Evolutionary conservation across 1,140 invertebrate species (phyloP).

Genomic region (Bombus huntii): DNA sequence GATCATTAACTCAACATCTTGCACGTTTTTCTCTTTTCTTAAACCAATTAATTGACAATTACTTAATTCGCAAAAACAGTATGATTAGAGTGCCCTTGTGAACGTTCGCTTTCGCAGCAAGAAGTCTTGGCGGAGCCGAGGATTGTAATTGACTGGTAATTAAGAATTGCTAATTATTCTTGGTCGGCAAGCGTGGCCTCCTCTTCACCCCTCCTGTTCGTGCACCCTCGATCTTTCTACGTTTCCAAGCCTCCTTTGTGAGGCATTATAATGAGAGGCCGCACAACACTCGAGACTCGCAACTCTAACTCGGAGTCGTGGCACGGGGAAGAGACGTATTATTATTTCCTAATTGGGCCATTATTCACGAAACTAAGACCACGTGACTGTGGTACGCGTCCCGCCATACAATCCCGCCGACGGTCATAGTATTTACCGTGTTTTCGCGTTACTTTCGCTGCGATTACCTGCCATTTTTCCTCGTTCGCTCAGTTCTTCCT

Average conservation of each 20-base stretch:
- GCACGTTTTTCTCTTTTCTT: neutral
- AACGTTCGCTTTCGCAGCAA: neutral
- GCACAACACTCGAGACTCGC: slow-evolving; percentile 56
- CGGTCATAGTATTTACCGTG: slow-evolving; percentile 19
- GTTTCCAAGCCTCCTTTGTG: slow-evolving; percentile 52
- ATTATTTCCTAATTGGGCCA: slow-evolving; percentile 75
- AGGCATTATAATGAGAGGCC: slow-evolving; percentile 69
- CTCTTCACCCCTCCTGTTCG: neutral
- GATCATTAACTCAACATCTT: neutral
- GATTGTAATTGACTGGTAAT: slow-evolving; percentile 54
- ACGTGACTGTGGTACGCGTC: slow-evolving; percentile 50
- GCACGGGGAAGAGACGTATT: slow-evolving; percentile 61
- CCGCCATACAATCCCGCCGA: neutral
- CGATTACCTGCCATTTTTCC: neutral
- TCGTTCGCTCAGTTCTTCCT: neutral
- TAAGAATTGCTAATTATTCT: slow-evolving; percentile 61
- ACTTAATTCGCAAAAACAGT: slow-evolving; percentile 16
- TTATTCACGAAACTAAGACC: slow-evolving; percentile 71
- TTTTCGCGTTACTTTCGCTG: slow-evolving; percentile 23
- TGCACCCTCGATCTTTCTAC: slow-evolving; percentile 49
- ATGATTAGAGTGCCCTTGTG: neutral
- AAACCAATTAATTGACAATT: slow-evolving; percentile 7
- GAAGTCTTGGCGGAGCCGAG: neutral
- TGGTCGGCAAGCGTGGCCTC: slow-evolving; percentile 31
- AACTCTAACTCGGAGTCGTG: slow-evolving; percentile 57